phyloP scores from a whole-genome alignment of 2,888 invertebrate genomes.

The Zele albiditarsus region DNA sequence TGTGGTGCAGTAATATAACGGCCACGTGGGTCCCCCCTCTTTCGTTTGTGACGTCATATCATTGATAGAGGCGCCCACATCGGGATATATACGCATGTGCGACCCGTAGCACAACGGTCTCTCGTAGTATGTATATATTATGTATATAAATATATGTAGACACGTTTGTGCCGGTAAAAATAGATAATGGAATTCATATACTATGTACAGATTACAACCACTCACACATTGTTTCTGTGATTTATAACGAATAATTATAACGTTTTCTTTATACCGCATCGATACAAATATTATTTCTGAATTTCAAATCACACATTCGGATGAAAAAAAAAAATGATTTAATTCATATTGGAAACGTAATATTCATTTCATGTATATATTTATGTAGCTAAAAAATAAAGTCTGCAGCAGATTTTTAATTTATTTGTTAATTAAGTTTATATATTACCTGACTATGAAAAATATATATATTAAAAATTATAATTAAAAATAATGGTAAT shows the following conservation, averaged over 20 bases:
- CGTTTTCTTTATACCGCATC: background rate
- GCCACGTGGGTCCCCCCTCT: slow-evolving; percentile 54
- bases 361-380: no score
- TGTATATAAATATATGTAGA: background rate
- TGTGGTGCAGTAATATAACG: slow-evolving; percentile 33
- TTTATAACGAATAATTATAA: background rate
- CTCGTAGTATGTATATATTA: slow-evolving; percentile 17
- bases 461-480: no score
- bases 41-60: slow-evolving; percentile 58
- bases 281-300: no score
- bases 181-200: slow-evolving; percentile 28
- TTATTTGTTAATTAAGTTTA: no score
- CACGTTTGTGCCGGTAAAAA: slow-evolving; percentile 31
- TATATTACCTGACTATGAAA: no score
- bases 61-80: slow-evolving; percentile 67
- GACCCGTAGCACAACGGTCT: slow-evolving; percentile 27
- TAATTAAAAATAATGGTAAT: no score
- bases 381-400: no score
- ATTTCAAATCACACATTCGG: background rate
- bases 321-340: background rate
- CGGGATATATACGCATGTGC: slow-evolving; percentile 40
- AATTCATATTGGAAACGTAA: background rate
- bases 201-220: background rate
- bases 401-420: no score
- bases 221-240: background rate